These are phyloP conservation scores for Andinoacara biseriatus DNA, from an alignment of 2,113 vertebrate genomes.

Conservation along the genomic window DNA sequence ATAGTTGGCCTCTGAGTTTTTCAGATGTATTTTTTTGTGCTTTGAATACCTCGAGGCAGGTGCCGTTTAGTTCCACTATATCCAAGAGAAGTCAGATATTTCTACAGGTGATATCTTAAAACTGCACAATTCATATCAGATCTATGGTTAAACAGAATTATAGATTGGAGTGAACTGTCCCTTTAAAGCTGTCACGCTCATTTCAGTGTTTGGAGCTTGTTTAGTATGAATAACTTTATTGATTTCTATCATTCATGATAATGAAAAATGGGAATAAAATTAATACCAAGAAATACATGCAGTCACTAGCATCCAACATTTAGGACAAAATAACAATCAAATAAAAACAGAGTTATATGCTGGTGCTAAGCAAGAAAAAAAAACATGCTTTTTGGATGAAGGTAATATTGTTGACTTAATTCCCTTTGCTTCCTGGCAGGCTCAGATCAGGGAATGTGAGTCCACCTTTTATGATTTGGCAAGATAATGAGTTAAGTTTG, in stretches of 20 bases:
- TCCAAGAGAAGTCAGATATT: not conserved
- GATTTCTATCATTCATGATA: not conserved
- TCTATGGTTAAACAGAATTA: not conserved
- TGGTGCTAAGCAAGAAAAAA: not conserved
- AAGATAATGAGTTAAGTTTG: not conserved
- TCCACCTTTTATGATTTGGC: not conserved
- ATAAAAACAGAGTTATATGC: not conserved
- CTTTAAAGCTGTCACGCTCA: not conserved
- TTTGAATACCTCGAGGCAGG: not conserved
- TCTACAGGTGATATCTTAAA: not conserved
- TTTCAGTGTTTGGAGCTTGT: not conserved
- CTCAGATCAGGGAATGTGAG: not conserved
- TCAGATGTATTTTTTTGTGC: not conserved
- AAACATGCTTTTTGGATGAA: not conserved
- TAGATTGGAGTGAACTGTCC: not conserved
- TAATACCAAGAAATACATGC: fast-evolving
- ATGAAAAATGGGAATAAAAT: not conserved
- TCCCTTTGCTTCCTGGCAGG: not conserved
- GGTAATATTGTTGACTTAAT: not conserved
- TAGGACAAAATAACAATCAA: not conserved
- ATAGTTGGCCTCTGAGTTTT: not conserved
- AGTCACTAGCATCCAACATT: not conserved
- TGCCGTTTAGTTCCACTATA: not conserved
- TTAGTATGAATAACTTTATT: not conserved
- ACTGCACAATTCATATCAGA: not conserved